Evolutionary conservation across 2,888 invertebrate genomes (phyloP), one percentile per base, ranked within the genome.

Genomic region (Tinea pellionella): DNA sequence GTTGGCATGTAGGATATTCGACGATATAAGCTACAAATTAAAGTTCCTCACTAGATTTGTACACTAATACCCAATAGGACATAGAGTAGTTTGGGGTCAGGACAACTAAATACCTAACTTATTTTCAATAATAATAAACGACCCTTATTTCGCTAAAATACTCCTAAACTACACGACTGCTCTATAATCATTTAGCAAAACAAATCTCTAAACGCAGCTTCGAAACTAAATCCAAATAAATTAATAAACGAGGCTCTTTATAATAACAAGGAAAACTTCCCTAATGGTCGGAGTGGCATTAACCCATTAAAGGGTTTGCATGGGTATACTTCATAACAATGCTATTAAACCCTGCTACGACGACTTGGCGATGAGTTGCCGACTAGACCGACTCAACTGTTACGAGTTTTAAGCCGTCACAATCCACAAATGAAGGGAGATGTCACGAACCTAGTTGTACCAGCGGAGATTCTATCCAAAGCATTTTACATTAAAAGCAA

Each of bases 361-460:
- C 60, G 32, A 37, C 32, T 37, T 47, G 7, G 42, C 42, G 57
- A 56, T 56, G 56, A 56, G 60, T 55, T 24, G 60, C 15, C 37
- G 19, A 7, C 19, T 13, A 12, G 15, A 19, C 42, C 19, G 16
- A 47, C 59, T 57, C 32, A 19, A 51, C 32, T 59, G 65, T 67
- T 64, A 61, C 68, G 69, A 65, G 70, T 70, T 70, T 24, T 67
- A 69, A 70, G 67, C 66, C 63, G 61, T 65, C 61, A n/a, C 64
- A 72, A 74, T 74, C 74, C 69, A 67, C 70, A 69, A 70, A 70
- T 70, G 67, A 71, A 65, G 65, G 65, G 66, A 68, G 63, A 65
- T 68, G 71, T 75, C 75, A 77, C 75, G 73, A 68, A 68, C 69
- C 62, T 60, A 47, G 47, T 16, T 16, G 9, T 15, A 15, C 61